Percentiles rank a stretch among this genome's conserved stretches.
Evolutionary conservation across 92 coral and sea anemone genomes (phyloP).

Genomic region (Actinostola sp.): DNA sequence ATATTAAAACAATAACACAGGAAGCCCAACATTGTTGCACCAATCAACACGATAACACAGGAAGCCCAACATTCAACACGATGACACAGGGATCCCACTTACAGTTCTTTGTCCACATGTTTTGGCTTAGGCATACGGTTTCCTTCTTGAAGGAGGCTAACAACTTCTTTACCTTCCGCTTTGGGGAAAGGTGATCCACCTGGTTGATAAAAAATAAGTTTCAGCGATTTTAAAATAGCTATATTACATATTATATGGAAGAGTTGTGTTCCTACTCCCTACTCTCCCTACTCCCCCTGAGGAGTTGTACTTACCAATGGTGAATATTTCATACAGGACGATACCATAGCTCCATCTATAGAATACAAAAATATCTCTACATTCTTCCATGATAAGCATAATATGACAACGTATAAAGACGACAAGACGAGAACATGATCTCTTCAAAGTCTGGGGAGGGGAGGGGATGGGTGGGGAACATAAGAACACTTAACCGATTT

Average conservation of each 20-base stretch:
- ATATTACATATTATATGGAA: too few relatives aligned
- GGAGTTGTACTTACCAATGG: conserved; percentile 50
- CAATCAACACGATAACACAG: too few relatives aligned
- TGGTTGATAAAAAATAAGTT: not conserved
- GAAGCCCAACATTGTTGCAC: too few relatives aligned
- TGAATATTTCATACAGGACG: conserved; percentile 68
- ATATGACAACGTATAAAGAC: too few relatives aligned
- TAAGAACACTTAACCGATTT: not conserved
- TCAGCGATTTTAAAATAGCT: not conserved
- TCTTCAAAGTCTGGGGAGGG: too few relatives aligned
- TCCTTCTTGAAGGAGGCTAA: conserved; percentile 71
- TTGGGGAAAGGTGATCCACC: conserved; percentile 84
- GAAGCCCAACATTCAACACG: too few relatives aligned
- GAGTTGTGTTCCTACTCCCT: too few relatives aligned
- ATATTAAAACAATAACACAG: conserved; percentile 1
- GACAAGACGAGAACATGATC: too few relatives aligned
- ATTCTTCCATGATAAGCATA: too few relatives aligned
- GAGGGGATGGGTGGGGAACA: not conserved
- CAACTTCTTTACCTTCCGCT: conserved; percentile 63
- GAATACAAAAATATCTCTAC: too few relatives aligned
- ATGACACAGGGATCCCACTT: too few relatives aligned
- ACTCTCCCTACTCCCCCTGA: not conserved
- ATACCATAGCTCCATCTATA: conserved; percentile 74
- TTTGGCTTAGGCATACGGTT: conserved; percentile 79
- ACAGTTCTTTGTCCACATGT: conserved; percentile 68